Base-by-base conservation (phyloP, 2,888 invertebrate species). In the Stenoptilia bipunctidactyla region DNA sequence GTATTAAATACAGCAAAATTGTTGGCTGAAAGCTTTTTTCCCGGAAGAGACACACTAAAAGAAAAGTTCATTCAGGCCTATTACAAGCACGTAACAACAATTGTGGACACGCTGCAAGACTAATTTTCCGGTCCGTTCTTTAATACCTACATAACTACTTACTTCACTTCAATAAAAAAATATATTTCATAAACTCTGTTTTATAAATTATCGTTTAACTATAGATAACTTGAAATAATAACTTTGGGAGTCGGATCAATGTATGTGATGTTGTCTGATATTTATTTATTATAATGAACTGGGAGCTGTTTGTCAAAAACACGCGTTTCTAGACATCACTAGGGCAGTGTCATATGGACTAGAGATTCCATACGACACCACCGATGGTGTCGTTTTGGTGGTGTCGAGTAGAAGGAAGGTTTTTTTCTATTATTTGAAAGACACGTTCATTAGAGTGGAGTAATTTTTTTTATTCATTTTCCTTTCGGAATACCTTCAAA, bases 401-500 rank as follows among this genome's bases (percentile, higher is more conserved):
- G 25, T 25, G 25, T 25, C 25, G 9, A 25, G 25, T 25, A 9
- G 25, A 25, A 25, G 5, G 25, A 25, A n/a, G n/a, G n/a, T n/a
- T n/a, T n/a, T n/a, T n/a, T n/a, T n/a, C n/a, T n/a, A n/a, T n/a
- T n/a, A n/a, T n/a, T n/a, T n/a, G n/a, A n/a, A n/a, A n/a, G n/a
- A n/a, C n/a, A n/a, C n/a, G n/a, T n/a, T n/a, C n/a, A n/a, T n/a
- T n/a, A n/a, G n/a, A n/a, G n/a, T n/a, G n/a, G n/a, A n/a, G n/a
- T n/a, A n/a, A 30, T 15, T 36, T 15, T 45, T 1, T 13, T 15
- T 34, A 14, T n/a, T n/a, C n/a, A n/a, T n/a, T n/a, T n/a, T n/a
- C n/a, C n/a, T n/a, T n/a, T n/a, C n/a, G n/a, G n/a, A n/a, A n/a
- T n/a, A n/a, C n/a, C n/a, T n/a, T n/a, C n/a, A n/a, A n/a, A n/a